Evolutionary conservation across 2,888 invertebrate species (phyloP), one percentile per base, ranked within the genome.

Genomic region (Limnephilus auricula): DNA sequence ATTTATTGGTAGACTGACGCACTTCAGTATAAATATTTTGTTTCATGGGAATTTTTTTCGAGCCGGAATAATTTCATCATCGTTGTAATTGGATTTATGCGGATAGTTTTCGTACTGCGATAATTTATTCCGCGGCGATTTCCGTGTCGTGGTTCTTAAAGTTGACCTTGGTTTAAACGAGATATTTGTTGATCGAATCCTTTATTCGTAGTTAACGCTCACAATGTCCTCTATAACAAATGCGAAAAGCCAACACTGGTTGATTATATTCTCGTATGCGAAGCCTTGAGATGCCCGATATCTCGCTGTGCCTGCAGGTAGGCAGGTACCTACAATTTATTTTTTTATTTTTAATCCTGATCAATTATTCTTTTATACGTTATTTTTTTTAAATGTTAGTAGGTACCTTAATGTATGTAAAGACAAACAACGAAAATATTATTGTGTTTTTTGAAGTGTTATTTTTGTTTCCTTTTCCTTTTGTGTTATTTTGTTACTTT

Each of bases 61-160:
- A 6, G 25, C n/a, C 65, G 0, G 65, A 65, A 65, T 65, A 65
- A 82, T 82, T 89, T 82, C 89, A 82, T 89, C 89, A 89, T 89
- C 79, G 50, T n/a, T 40, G 25, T 89, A 89, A 89, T 89, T 80
- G 80, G 89, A 89, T 50, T 89, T 65, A 32, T 82, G 50, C 82
- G 82, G 37, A 89, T 79, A 79, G 45, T 89, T 80, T 89, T 89
- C 37, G n/a, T 40, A 40, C 45, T 37, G 40, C 79, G 30, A 45
- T 89, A 82, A 89, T 89, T 89, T 45, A 89, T 82, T 82, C 89
- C 13, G 90, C 83, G 40, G 90, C 40, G 90, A 90, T 90, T 90
- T 90, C 90, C 90, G 90, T 45, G 90, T 90, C n/a, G 34, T n/a
- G 90, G 31, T 50, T 90, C 34, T 90, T 90, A 34, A 84, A 65